Conservation (phyloP, 2,113 vertebrate genomes). For the Trematomus loennbergii region DNA sequence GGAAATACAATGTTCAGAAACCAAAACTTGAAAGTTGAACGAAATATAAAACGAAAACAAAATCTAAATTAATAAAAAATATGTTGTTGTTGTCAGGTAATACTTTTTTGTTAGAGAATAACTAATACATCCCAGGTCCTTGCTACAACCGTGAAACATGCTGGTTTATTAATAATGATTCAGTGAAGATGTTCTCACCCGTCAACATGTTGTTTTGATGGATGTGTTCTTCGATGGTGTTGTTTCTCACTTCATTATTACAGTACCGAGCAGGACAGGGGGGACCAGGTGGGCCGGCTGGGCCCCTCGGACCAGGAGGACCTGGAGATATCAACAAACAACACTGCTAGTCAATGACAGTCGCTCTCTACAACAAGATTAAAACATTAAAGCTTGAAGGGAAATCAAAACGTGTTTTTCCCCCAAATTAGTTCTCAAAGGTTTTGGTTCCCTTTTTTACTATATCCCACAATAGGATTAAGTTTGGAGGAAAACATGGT, state of each 20-base stretch:
- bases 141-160: not conserved
- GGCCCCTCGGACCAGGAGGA: conserved; percentile 75
- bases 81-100: too few species aligned
- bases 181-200: conserved; percentile 36
- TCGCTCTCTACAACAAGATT: too few species aligned
- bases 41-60: too few species aligned
- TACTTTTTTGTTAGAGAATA: too few species aligned
- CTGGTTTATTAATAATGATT: not conserved
- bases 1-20: too few species aligned
- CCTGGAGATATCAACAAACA: conserved; percentile 57
- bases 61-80: too few species aligned
- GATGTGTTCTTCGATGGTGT: conserved; percentile 44
- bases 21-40: too few species aligned
- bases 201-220: conserved; percentile 19
- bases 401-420: too few species aligned
- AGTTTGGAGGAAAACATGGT: not conserved
- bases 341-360: not conserved
- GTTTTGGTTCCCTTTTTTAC: not conserved
- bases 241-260: conserved; percentile 60
- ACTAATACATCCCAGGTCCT: too few species aligned
- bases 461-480: not conserved
- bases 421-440: not conserved
- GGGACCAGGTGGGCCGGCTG: conserved; percentile 73
- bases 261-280: conserved; percentile 29
- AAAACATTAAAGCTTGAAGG: too few species aligned